Base-by-base conservation (phyloP, 2,888 invertebrate species). In the Rapana venosa region DNA sequence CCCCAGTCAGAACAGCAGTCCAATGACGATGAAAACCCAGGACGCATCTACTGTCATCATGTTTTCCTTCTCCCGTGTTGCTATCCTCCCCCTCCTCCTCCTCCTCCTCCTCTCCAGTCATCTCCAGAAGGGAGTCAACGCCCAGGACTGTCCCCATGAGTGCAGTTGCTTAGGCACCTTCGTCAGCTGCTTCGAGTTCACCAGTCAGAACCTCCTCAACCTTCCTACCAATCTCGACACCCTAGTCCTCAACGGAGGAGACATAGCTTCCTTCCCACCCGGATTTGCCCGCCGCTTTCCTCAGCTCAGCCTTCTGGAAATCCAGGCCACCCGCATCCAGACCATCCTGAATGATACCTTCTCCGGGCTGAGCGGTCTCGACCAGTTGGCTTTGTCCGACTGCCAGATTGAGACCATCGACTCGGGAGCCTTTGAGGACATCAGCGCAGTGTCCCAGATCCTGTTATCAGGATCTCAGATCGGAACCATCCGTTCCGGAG, bases 361-460 rank as follows among this genome's bases (percentile, higher is more conserved):
- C 30, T 79, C 88, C 22, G 89, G 84, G 35, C 74, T 89, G 17
- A 56, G 17, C 36, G 89, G 74, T 20, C 47, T 89, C 0, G 70
- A 89, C 61, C 89, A 85, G 56, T 56, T 89, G 30, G 89, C 89
- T 35, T 13, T 89, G 36, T 4, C 70, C 56, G 89, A 89, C 85
- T 85, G 89, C 47, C 61, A 36, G n/a, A 8, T 89, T 2, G 89
- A 85, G n/a, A 89, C 17, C 35, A 84, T 89, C 32, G 66, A 84
- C 56, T 22, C 58, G 6, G 89, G 85, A 5, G 89, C 89, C 30
- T 89, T 89, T 58, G 11, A 32, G 30, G 70, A 85, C 56, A 70
- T 70, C 47, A 66, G 66, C 47, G 56, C 47, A 22, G 74, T 89
- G 47, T 70, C 70, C 8, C n/a, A 85, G 85, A 11, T 89, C 15